Evolutionary conservation across 2,113 vertebrate genomes (phyloP).

Genomic region (Manacus vitellinus): DNA sequence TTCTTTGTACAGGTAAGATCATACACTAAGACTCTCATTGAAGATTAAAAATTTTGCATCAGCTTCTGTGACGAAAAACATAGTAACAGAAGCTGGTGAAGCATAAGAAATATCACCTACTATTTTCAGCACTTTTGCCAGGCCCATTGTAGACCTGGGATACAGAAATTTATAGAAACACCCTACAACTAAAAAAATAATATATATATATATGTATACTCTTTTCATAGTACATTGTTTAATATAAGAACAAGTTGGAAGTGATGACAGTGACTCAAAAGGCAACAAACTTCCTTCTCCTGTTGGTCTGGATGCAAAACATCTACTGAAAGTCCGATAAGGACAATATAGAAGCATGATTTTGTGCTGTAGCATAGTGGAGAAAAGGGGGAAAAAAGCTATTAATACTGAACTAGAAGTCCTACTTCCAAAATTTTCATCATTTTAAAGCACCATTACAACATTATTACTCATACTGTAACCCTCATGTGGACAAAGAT

Average conservation of each 20-base stretch:
- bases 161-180: background rate
- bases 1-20: background rate
- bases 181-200: background rate
- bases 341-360: background rate
- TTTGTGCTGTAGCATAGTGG: background rate
- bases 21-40: background rate
- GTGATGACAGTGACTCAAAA: background rate
- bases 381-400: background rate
- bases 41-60: background rate
- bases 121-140: background rate
- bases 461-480: background rate
- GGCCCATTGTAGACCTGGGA: background rate
- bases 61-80: background rate
- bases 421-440: background rate
- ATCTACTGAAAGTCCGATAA: background rate
- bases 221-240: background rate
- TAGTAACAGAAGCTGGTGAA: background rate
- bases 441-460: background rate
- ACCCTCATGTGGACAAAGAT: background rate
- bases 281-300: background rate
- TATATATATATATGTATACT: background rate
- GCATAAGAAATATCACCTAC: background rate
- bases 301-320: background rate
- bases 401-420: background rate
- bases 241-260: background rate